Percentiles rank a stretch among this genome's conserved stretches.
Evolutionary conservation across 1,140 invertebrate genomes (phyloP).

Genomic region (Anadara kagoshimensis): DNA sequence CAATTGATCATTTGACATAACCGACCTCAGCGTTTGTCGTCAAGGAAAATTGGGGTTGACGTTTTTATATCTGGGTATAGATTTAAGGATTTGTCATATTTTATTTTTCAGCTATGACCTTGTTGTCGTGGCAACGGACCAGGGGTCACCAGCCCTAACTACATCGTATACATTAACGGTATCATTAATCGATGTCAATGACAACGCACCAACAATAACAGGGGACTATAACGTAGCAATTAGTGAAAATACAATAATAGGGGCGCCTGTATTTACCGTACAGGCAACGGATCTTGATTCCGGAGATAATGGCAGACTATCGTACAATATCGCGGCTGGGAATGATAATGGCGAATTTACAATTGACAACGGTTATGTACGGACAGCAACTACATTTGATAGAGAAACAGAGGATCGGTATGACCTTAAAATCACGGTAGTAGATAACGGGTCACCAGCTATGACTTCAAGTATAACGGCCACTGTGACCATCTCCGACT

Average conservation of each 20-base stretch:
- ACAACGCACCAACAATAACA: constrained; percentile 46
- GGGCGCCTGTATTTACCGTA: constrained; percentile 6
- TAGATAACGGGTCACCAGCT: constrained; percentile 76
- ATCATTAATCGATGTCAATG: constrained; percentile 51
- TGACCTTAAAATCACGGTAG: constrained; percentile 25
- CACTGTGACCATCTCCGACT: constrained; percentile 78
- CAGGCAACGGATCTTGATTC: constrained; percentile 1
- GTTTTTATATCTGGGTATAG: too few relatives aligned
- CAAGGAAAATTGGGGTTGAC: too few relatives aligned
- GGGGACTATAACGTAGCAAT: constrained; percentile 82
- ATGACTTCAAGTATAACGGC: constrained; percentile 36
- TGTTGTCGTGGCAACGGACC: constrained; percentile 91
- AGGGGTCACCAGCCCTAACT: constrained; percentile 77
- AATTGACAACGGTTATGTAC: constrained; percentile 44
- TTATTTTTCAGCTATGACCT: constrained; percentile 81
- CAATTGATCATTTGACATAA: too few relatives aligned
- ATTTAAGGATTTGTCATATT: too few relatives aligned
- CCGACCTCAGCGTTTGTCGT: too few relatives aligned
- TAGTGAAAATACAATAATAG: constrained; percentile 92
- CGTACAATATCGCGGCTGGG: constrained; percentile 86
- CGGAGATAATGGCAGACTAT: constrained; percentile 73
- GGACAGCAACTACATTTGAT: constrained; percentile 38
- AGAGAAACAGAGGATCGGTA: constrained; percentile 45
- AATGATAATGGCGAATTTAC: constrained; percentile 74
- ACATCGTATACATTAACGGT: constrained; percentile 39